Percentiles rank a stretch among this genome's conserved stretches.
phyloP scores from a whole-genome alignment of 2,888 invertebrate species.

The Archips crataeganus region DNA sequence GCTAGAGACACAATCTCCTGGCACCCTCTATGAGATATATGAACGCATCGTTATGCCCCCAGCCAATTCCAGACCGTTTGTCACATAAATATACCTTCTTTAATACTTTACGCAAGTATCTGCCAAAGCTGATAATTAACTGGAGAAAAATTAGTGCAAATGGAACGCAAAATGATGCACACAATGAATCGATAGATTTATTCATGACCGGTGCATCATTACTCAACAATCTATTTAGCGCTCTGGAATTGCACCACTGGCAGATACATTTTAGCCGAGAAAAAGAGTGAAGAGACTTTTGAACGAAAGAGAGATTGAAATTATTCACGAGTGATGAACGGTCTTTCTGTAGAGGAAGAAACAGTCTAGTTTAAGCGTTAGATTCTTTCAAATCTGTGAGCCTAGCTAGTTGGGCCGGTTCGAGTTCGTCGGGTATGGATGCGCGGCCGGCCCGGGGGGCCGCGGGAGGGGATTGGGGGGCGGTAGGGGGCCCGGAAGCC shows the following conservation, averaged over 20 bases:
- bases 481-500: constrained; percentile 85
- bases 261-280: not conserved
- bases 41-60: not conserved
- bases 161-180: not conserved
- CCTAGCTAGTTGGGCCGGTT: constrained; percentile 94
- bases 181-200: no score
- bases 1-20: not conserved
- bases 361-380: constrained; percentile 88
- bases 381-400: constrained; percentile 96
- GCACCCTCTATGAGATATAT: not conserved
- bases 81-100: not conserved
- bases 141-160: not conserved
- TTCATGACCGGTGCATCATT: no score
- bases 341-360: constrained; percentile 44
- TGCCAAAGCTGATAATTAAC: not conserved
- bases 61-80: constrained; percentile 25
- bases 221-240: not conserved
- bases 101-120: not conserved
- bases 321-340: constrained; percentile 48
- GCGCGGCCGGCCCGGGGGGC: constrained; percentile 92
- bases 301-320: not conserved
- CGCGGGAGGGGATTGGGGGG: constrained; percentile 86
- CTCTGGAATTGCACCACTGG: not conserved
- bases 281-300: not conserved
- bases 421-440: constrained; percentile 95